Evolutionary conservation across 2,113 vertebrate species (phyloP).

Genomic region (Aix galericulata): DNA sequence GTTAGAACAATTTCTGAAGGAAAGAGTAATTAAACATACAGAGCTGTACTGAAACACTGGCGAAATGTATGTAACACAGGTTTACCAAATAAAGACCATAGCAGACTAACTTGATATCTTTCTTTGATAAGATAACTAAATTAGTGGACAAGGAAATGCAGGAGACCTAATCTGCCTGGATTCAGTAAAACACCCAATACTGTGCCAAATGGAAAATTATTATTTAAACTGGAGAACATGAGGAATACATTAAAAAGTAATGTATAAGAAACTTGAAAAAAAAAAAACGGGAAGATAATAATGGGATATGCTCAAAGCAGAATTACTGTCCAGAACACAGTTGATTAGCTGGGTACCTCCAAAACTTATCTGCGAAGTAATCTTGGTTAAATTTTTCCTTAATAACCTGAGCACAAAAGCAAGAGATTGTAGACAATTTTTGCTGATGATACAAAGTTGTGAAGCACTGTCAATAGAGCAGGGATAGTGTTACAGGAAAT

Average conservation of each 20-base stretch:
- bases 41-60: not conserved
- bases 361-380: not conserved
- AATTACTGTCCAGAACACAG: not conserved
- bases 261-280: not conserved
- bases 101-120: not conserved
- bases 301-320: not conserved
- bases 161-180: not conserved
- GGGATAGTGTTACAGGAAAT: not conserved
- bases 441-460: slow-evolving; percentile 1
- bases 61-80: not conserved
- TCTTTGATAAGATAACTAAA: slow-evolving; percentile 17
- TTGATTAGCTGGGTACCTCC: not conserved
- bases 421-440: not conserved
- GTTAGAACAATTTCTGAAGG: not conserved
- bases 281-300: not conserved
- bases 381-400: not conserved
- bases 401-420: not conserved
- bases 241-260: not conserved
- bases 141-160: slow-evolving; percentile 23
- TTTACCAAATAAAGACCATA: not conserved
- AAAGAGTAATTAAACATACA: not conserved
- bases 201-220: not conserved
- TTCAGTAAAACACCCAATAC: not conserved
- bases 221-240: not conserved
- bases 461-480: not conserved